Evolutionary conservation across 2,797 vertebrate species (phyloP), one percentile per base, ranked within the genome.

Genomic region (Coendou prehensilis): DNA sequence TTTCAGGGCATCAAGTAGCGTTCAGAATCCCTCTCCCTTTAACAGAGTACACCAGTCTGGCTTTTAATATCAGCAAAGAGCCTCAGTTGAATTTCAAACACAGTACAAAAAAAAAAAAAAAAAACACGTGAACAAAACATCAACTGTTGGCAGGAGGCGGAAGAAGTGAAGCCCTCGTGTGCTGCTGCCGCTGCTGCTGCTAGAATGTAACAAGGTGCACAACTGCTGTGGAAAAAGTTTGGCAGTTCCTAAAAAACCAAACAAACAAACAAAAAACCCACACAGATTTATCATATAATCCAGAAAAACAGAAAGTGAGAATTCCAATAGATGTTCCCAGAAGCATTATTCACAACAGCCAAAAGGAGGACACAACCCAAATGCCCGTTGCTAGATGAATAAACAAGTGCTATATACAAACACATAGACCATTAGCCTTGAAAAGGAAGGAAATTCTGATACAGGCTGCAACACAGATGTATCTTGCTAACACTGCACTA

Each of bases 51-150:
- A 47, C 3, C 30, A 4, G 47, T 63, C 57, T 57, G 54, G 61
- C 64, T n/a, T 83, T 26, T 37, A 14, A 41, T 37, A 50, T 91
- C 69, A 97, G 41, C 81, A 82, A 93, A 57, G 76, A 90, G 37
- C 54, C 56, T 69, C 47, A 7, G n/a, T 6, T 41, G 41, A 76
- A 79, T 83, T 57, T 82, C 52, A 57, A 57, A 41, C n/a, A 83
- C 14, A 1, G 75, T 20, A 33, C 33, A 83, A 91, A 64, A 87
- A 63, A 41, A 41, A 41, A 41, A 41, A 41, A 41, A 41, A 15
- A n/a, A 13, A 92, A 67, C 75, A 93, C 2, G 33, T 3, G 69
- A 52, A 79, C 23, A 30, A 61, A 86, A 59, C 1, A 91, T 20
- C 17, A 94, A 89, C 10, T 41, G 41, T 0, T 33, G 18, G 59